phyloP scores from a whole-genome alignment of 2,113 vertebrate species.

The Theristicus caerulescens region DNA sequence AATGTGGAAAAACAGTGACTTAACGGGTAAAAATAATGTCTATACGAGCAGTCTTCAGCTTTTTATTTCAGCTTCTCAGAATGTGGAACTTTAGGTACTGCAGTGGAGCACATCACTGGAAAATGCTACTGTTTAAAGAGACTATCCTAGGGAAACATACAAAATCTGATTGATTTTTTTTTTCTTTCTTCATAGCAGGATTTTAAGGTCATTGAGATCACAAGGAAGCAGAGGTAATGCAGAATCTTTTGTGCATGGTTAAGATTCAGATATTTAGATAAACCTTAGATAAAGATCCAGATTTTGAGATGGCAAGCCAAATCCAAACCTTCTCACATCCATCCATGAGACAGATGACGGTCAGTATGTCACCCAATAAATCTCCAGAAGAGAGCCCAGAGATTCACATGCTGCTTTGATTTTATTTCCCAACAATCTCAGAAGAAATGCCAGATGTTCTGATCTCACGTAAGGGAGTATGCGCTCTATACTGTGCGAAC shows the following conservation, averaged over 20 bases:
- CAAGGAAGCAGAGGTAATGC: neutral
- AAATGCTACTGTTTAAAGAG: conserved; percentile 26
- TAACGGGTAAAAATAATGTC: conserved; percentile 64
- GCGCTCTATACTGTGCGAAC: rapidly evolving
- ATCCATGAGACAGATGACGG: neutral
- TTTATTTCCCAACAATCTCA: neutral
- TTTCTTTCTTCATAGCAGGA: neutral
- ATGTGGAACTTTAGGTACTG: conserved; percentile 40
- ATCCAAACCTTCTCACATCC: neutral
- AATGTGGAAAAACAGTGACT: conserved; percentile 80
- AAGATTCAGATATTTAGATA: neutral
- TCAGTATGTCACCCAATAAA: neutral
- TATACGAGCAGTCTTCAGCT: conserved; percentile 49
- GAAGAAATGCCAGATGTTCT: neutral
- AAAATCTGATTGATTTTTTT: neutral
- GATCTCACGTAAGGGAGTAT: neutral
- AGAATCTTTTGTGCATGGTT: neutral
- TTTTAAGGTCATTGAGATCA: neutral
- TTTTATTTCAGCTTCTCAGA: conserved; percentile 53
- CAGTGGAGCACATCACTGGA: conserved; percentile 29
- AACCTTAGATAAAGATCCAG: neutral
- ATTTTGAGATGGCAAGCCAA: neutral
- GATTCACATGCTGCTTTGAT: neutral
- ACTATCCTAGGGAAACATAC: neutral
- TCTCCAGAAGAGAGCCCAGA: neutral